Evolutionary conservation across 1,140 invertebrate genomes (phyloP).

Genomic region (Harlomillsia oculata): DNA sequence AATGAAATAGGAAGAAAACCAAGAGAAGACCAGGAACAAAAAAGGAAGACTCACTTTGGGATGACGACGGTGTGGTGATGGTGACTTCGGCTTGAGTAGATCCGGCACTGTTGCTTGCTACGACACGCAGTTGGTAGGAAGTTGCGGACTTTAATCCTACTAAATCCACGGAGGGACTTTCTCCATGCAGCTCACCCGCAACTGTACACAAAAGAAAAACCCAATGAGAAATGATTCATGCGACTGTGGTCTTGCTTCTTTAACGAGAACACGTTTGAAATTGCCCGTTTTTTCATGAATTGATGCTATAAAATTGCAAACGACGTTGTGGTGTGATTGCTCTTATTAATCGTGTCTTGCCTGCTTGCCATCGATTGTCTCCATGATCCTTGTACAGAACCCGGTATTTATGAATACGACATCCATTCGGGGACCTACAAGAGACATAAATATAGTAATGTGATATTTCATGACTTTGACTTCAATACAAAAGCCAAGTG

Average conservation of each 20-base stretch:
- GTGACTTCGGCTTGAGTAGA: conserved; percentile 54
- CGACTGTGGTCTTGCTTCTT: too few relatives aligned
- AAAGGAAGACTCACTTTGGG: conserved; percentile 1
- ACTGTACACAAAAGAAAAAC: too few relatives aligned
- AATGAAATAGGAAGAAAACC: too few relatives aligned
- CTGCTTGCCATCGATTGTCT: conserved; percentile 24
- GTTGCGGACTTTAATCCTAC: conserved; percentile 63
- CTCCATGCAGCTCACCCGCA: conserved; percentile 8
- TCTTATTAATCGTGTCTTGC: too few relatives aligned
- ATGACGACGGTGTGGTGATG: conserved; percentile 18
- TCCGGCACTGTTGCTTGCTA: conserved; percentile 72
- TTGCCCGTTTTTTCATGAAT: too few relatives aligned
- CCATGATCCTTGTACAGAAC: conserved; percentile 16
- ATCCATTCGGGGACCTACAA: conserved; percentile 19
- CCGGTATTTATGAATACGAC: conserved; percentile 17
- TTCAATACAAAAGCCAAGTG: too few relatives aligned
- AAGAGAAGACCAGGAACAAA: too few relatives aligned
- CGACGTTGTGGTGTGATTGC: neutral
- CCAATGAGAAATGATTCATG: too few relatives aligned
- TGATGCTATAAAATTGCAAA: neutral
- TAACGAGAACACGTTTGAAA: too few relatives aligned
- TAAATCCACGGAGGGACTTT: conserved; percentile 20
- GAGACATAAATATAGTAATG: neutral
- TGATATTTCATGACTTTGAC: too few relatives aligned
- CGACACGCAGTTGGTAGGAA: conserved; percentile 65